Conservation (phyloP, 2,888 invertebrate species). For the Cryptophagus acutangulus region DNA sequence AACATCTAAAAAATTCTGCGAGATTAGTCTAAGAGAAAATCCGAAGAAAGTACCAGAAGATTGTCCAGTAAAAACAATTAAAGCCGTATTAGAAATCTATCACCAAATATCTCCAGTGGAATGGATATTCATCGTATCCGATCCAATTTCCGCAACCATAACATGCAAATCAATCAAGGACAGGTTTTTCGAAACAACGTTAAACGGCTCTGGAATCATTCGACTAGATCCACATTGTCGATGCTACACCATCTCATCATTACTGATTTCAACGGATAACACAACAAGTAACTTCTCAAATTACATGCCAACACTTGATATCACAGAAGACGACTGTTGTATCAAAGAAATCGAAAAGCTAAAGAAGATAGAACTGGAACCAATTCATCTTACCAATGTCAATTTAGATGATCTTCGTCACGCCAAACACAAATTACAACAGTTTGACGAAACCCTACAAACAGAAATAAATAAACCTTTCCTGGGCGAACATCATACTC, state of each 20-base stretch:
- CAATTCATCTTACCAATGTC: slow-evolving; percentile 17
- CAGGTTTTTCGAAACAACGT: background rate
- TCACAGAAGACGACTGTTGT: slow-evolving; percentile 9
- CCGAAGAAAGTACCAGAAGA: slow-evolving; percentile 13
- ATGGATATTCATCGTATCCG: slow-evolving; percentile 9
- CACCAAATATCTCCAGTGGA: slow-evolving; percentile 8
- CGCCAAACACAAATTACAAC: slow-evolving; percentile 20
- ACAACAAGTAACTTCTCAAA: background rate
- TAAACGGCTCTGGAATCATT: slow-evolving; percentile 3
- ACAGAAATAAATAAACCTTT: slow-evolving; percentile 21
- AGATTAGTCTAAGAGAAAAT: background rate
- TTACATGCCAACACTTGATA: slow-evolving; percentile 3
- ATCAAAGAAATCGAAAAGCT: slow-evolving; percentile 11
- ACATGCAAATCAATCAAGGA: slow-evolving; percentile 1
- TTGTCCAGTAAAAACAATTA: slow-evolving; percentile 14
- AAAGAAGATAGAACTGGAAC: slow-evolving; percentile 10
- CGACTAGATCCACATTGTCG: background rate
- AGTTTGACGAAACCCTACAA: slow-evolving; percentile 19
- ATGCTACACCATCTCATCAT: background rate
- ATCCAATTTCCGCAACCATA: slow-evolving; percentile 5
- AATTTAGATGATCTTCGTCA: slow-evolving; percentile 19
- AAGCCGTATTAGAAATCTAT: slow-evolving; percentile 14
- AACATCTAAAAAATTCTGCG: background rate
- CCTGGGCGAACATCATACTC: slow-evolving; percentile 13
- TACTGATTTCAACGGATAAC: slow-evolving; percentile 1